A percentile compares a stretch with the other conserved stretches of the same genome.
Evolutionary conservation across 2,888 invertebrate species (phyloP).

Genomic region (Rhimphoctona megacephalus): DNA sequence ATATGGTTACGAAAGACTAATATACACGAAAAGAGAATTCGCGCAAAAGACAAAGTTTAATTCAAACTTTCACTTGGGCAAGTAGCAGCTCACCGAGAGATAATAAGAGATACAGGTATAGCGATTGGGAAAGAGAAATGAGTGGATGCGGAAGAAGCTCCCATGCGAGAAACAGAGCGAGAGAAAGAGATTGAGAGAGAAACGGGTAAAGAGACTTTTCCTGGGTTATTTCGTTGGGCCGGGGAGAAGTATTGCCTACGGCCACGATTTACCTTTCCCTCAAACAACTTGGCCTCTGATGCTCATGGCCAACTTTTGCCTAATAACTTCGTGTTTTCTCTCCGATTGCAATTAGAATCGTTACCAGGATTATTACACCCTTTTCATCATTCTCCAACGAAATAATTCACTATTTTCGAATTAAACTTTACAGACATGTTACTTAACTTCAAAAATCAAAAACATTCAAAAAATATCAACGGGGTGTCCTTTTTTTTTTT

Average conservation of each 20-base stretch:
- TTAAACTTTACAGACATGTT: slow-evolving; percentile 28
- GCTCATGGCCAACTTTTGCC: slow-evolving; percentile 62
- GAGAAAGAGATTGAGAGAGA: slow-evolving; percentile 14
- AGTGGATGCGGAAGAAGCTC: slow-evolving; percentile 43
- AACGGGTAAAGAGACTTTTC: slow-evolving; percentile 25
- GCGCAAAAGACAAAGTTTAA: slow-evolving; percentile 67
- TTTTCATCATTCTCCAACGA: slow-evolving; percentile 14
- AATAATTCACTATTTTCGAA: slow-evolving; percentile 7
- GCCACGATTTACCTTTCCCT: slow-evolving; percentile 66
- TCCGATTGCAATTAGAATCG: slow-evolving; percentile 61
- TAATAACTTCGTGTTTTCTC: slow-evolving; percentile 67
- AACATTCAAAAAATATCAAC: background rate
- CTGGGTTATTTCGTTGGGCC: slow-evolving; percentile 55
- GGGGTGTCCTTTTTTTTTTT: background rate
- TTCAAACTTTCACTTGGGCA: slow-evolving; percentile 66
- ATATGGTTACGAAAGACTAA: slow-evolving; percentile 56
- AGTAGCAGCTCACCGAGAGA: slow-evolving; percentile 53
- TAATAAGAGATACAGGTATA: slow-evolving; percentile 49
- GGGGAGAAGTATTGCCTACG: slow-evolving; percentile 51
- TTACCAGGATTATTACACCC: slow-evolving; percentile 66
- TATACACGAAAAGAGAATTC: slow-evolving; percentile 53
- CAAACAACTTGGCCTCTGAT: slow-evolving; percentile 61
- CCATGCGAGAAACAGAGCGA: background rate
- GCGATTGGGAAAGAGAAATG: slow-evolving; percentile 17
- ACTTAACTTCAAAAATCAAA: background rate